Base-by-base conservation (phyloP, 2,797 vertebrate genomes). In the Pangasius macronema region DNA sequence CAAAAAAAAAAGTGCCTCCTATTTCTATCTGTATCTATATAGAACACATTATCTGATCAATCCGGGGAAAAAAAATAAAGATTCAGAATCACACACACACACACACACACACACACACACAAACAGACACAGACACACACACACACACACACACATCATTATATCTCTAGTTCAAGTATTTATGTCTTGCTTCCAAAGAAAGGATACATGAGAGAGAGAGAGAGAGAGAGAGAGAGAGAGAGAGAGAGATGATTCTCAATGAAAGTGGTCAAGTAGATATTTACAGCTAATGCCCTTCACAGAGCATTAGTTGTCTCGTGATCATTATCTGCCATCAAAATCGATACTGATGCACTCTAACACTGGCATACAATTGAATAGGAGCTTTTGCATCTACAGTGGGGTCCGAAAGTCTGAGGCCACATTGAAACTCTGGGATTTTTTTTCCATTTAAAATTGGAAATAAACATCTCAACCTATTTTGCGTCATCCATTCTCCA, bases 291-390 rank as follows among this genome's bases (percentile, higher is more conserved):
- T 92, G 91, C 55, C 94, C 91, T 90, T 91, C 90, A 83, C 90
- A 91, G 94, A 95, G 92, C 93, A 92, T 96, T 95, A 93, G 79
- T 90, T 93, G 93, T 93, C 94, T 88, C 75, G 59, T 88, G 85
- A 88, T 91, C 92, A 89, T 89, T 93, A 86, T 91, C 90, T 90
- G 55, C 85, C 82, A 91, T 92, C 91, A 93, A 93, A 95, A 96
- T 96, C 94, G 77, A 93, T 96, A 93, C 81, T 91, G 93, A 91
- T 92, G 91, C 91, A 86, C 84, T 94, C 93, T 94, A 92, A 95
- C 93, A 93, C 90, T 89, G 85, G 86, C 55, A 49, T 57, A 90
- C 90, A 39, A 39, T 92, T 93, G 89, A 91, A 88, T 87, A 90
- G 91, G 85, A 93, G 85, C 33, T 70, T 91, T 93, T 90, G 91